Percentiles rank a stretch among this genome's conserved stretches.
These are phyloP conservation scores for Climacteris rufus DNA, from an alignment of 2,113 vertebrate species.

Conservation along the genomic window DNA sequence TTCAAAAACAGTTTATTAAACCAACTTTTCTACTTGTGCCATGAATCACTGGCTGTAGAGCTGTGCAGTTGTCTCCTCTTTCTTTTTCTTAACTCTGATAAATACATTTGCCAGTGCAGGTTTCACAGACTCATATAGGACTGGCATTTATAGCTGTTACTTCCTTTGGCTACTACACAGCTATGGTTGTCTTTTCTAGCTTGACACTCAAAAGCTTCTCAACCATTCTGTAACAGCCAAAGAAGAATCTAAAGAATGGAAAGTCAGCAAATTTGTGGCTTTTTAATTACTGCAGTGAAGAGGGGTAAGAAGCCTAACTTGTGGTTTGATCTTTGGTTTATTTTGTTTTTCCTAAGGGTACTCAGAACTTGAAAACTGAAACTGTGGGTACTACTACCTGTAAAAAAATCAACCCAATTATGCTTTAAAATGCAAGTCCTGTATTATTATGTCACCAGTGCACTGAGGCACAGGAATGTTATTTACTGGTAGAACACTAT, in stretches of 20 bases:
- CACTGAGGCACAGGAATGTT: neutral
- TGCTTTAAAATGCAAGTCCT: neutral
- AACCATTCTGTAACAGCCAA: neutral
- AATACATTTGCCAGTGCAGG: neutral
- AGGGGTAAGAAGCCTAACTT: neutral
- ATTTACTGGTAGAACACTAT: conserved; percentile 41
- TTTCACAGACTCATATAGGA: neutral
- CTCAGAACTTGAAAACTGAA: neutral
- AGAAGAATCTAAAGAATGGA: neutral
- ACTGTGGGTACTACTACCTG: neutral
- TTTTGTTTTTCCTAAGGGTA: neutral
- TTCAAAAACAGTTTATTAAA: neutral
- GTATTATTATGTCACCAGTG: neutral
- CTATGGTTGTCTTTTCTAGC: neutral
- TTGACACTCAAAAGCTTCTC: neutral
- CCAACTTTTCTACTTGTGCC: neutral
- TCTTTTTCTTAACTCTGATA: neutral
- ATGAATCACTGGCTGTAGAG: neutral
- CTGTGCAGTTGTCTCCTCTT: neutral
- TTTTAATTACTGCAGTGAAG: neutral
- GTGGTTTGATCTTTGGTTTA: neutral
- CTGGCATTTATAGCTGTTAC: neutral
- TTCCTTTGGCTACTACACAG: neutral
- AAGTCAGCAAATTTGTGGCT: neutral
- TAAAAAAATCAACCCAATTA: neutral